Percentiles rank a stretch among this genome's conserved stretches.
Conservation (phyloP, 1,140 invertebrate species). For the Euura saliciscinereae region DNA sequence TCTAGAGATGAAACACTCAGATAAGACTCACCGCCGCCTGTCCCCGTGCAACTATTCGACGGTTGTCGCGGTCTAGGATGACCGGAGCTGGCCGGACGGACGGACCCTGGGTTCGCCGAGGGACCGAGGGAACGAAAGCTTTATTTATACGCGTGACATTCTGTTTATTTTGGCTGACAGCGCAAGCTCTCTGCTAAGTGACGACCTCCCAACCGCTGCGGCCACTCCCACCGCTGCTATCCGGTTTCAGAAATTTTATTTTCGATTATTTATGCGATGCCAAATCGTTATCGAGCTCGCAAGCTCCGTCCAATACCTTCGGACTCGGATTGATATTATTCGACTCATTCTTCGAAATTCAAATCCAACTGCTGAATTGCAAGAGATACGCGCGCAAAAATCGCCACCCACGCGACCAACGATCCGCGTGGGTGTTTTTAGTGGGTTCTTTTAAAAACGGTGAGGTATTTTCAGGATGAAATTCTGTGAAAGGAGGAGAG, state of each 20-base stretch:
- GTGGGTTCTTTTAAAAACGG: too few species aligned
- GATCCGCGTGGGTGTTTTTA: too few species aligned
- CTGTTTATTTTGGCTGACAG: constrained; percentile 55
- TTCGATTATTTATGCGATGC: not conserved
- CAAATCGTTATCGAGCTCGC: not conserved
- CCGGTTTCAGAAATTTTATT: constrained; percentile 1
- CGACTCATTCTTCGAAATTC: too few species aligned
- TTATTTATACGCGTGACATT: constrained; percentile 55
- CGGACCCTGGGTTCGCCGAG: constrained; percentile 37
- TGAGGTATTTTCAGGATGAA: too few species aligned
- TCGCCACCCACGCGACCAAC: too few species aligned
- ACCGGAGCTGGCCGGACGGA: constrained; percentile 35
- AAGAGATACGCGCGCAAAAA: too few species aligned
- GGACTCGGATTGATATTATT: too few species aligned
- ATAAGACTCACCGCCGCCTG: not conserved
- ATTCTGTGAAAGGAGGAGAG: too few species aligned
- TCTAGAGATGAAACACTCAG: not conserved
- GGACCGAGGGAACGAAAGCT: constrained; percentile 38
- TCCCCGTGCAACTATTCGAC: not conserved
- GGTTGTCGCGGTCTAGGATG: constrained; percentile 26
- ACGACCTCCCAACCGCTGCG: constrained; percentile 27
- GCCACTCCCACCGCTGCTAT: not conserved
- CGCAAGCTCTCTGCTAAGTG: constrained; percentile 31
- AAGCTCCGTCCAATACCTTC: too few species aligned
- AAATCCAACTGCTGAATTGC: too few species aligned